Percentiles rank a stretch among this genome's conserved stretches.
Evolutionary conservation across 2,888 invertebrate genomes (phyloP).

Genomic region (Gandaritis pyraliata): DNA sequence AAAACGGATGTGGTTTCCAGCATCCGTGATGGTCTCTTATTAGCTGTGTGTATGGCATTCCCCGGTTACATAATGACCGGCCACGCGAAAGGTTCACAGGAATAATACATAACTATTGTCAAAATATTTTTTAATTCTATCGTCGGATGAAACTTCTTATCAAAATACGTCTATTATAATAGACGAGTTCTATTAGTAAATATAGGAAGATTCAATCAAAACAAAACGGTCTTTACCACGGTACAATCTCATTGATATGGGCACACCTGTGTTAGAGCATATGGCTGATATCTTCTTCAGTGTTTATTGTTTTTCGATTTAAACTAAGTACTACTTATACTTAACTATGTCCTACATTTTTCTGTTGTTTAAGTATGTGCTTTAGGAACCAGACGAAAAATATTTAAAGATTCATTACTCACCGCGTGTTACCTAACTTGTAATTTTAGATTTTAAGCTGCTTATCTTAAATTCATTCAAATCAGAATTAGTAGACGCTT

Average conservation of each 20-base stretch:
- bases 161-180: conserved; percentile 68
- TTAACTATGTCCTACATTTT: too few relatives aligned
- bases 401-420: too few relatives aligned
- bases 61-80: conserved; percentile 26
- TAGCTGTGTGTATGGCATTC: conserved; percentile 5
- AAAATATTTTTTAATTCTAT: conserved; percentile 68
- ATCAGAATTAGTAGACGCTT: not conserved
- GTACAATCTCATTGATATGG: conserved; percentile 49
- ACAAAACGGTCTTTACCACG: conserved; percentile 61
- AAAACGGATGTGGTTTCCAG: conserved; percentile 23
- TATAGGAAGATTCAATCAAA: conserved; percentile 61
- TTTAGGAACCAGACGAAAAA: too few relatives aligned
- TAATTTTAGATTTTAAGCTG: not conserved
- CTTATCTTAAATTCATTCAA: not conserved
- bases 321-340: not conserved
- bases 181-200: conserved; percentile 70
- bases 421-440: too few relatives aligned
- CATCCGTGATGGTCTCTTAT: conserved; percentile 12
- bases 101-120: conserved; percentile 44
- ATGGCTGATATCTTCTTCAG: conserved; percentile 30
- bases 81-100: conserved; percentile 26
- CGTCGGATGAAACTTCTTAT: conserved; percentile 55
- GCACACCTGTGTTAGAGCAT: conserved; percentile 51
- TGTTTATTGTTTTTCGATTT: conserved; percentile 23
- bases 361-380: not conserved